Percentiles rank a stretch among this genome's conserved stretches.
Conservation (phyloP, 2,113 vertebrate genomes). For the Malurus elegans region DNA sequence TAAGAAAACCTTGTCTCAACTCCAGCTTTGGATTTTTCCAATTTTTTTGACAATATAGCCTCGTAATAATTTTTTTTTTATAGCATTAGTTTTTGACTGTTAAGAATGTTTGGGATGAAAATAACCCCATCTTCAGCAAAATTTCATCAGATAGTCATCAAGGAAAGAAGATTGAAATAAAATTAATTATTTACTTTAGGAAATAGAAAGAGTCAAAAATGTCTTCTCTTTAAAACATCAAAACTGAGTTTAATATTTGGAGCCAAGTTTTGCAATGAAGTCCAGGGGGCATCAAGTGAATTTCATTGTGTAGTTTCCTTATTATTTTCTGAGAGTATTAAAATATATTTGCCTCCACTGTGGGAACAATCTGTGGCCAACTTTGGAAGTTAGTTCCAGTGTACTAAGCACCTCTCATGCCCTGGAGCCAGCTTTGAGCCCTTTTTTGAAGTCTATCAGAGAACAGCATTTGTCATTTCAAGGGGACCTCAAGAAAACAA, state of each 20-base stretch:
- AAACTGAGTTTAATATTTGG: not conserved
- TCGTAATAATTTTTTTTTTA: not conserved
- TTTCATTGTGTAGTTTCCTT: not conserved
- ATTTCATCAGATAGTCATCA: not conserved
- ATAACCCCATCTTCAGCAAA: not conserved
- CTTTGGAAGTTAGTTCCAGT: not conserved
- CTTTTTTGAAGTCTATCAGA: not conserved
- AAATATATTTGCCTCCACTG: not conserved
- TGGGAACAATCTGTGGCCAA: not conserved
- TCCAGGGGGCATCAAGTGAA: not conserved
- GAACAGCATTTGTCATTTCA: not conserved
- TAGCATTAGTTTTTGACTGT: not conserved
- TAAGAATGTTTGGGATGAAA: not conserved
- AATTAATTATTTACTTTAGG: not conserved
- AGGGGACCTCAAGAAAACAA: not conserved
- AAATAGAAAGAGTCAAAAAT: not conserved
- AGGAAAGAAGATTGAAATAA: not conserved
- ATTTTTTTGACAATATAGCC: not conserved
- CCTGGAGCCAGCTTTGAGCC: not conserved
- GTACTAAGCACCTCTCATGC: not conserved
- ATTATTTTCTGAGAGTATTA: not conserved
- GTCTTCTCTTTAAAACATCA: not conserved
- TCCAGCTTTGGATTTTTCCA: not conserved
- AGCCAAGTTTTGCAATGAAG: not conserved
- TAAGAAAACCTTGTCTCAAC: not conserved